Conservation (phyloP, 2,113 vertebrate species). For the Nannobrachium achirus region DNA sequence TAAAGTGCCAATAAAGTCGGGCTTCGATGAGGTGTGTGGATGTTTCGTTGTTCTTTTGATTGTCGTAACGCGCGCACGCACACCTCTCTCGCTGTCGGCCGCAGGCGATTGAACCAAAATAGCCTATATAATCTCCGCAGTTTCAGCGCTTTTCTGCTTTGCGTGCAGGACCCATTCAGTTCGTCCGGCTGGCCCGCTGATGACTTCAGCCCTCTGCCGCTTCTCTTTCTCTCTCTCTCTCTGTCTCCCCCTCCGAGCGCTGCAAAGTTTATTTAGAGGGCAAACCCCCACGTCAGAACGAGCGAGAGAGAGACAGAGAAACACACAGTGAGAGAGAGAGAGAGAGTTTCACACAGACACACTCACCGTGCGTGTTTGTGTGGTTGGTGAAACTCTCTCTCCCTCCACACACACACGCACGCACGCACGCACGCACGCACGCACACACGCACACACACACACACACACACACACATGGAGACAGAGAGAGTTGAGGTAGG, state of each 20-base stretch:
- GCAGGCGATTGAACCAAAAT: slow-evolving; percentile 43
- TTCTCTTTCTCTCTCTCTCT: slow-evolving; percentile 62
- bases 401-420: too few relatives aligned
- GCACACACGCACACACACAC: too few relatives aligned
- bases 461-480: too few relatives aligned
- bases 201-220: slow-evolving; percentile 77
- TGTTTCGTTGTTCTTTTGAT: slow-evolving; percentile 12
- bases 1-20: background rate
- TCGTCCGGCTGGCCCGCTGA: slow-evolving; percentile 71
- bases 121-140: slow-evolving; percentile 58
- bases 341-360: background rate
- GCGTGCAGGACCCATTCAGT: slow-evolving; percentile 72
- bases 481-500: too few relatives aligned
- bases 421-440: too few relatives aligned
- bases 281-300: slow-evolving; percentile 76
- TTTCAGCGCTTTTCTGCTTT: slow-evolving; percentile 71
- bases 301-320: slow-evolving; percentile 32
- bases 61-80: slow-evolving; percentile 8
- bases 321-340: background rate
- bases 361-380: too few relatives aligned
- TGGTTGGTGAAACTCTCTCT: too few relatives aligned
- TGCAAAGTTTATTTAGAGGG: slow-evolving; percentile 84
- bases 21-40: slow-evolving; percentile 10
- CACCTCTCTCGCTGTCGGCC: slow-evolving; percentile 30
- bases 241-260: slow-evolving; percentile 46